Evolutionary conservation across 2,113 vertebrate genomes (phyloP), one percentile per base, ranked within the genome.

Genomic region (Crocuta crocuta): DNA sequence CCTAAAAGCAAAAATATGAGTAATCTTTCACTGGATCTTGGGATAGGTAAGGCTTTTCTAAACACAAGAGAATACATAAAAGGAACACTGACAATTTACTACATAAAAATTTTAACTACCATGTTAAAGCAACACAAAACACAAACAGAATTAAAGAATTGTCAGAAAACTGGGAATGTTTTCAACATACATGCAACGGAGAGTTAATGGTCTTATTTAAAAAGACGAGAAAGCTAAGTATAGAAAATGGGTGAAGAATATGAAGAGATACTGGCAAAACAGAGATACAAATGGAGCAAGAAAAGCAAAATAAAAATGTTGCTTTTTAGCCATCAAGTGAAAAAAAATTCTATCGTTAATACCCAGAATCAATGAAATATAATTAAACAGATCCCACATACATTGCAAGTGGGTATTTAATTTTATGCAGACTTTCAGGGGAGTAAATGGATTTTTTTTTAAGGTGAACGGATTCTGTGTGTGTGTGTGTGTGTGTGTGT

Each of bases 1-100:
- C 92, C 24, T 94, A 95, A 88, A 79, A 89, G 45, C 21, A 92
- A 89, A 93, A 81, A 90, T 76, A 21, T 5, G 28, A 33, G 43
- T 66, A 89, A 87, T 87, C 91, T 71, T 35, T 93, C 82, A 70
- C 6, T 68, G 50, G 82, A 78, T 86, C 58, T 95, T 94, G 28
- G 23, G 33, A 92, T 50, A 86, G 6, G 9, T 85, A 66, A 73
- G 6, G 71, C 16, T 31, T 86, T 78, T 86, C 39, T 80, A 79
- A 81, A 73, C n/a, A 78, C 43, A 66, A 89, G 93, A 73, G 7
- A 93, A 76, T 39, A 53, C 33, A 91, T 12, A 43, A 12, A 86
- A 7, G 39, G 16, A 55, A 90, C 24, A 85, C 16, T 58, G 19
- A 45, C 48, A 92, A 95, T 53, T 63, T 74, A 65, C 8, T 71